Evolutionary conservation across 2,888 invertebrate species (phyloP).

Genomic region (Linnaemya vulpina): DNA sequence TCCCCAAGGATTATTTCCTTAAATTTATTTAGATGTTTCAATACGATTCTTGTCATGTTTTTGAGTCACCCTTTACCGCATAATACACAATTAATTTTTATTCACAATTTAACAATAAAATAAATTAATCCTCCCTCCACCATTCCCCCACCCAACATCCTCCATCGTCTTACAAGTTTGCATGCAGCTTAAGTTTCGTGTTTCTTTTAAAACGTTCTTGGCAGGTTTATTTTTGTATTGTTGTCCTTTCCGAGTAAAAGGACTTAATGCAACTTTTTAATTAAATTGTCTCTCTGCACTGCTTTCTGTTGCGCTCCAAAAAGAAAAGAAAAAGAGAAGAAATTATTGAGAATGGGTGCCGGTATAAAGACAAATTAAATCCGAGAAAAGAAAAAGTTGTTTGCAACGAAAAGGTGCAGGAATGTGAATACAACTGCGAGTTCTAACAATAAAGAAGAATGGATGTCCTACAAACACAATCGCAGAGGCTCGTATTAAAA

Average conservation of each 20-base stretch:
- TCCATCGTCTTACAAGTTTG: neutral
- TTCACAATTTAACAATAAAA: slow-evolving; percentile 21
- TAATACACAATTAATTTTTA: slow-evolving; percentile 12
- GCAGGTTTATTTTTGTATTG: slow-evolving; percentile 32
- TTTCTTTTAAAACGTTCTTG: slow-evolving; percentile 16
- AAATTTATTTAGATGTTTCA: neutral
- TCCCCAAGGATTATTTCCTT: too few relatives aligned
- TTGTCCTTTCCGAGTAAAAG: slow-evolving; percentile 38
- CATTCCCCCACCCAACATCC: neutral
- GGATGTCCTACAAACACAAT: neutral
- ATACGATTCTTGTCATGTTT: neutral
- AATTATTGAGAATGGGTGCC: neutral
- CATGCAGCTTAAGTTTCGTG: neutral
- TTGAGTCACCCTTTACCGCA: neutral
- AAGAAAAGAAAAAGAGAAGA: too few relatives aligned
- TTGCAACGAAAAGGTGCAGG: slow-evolving; percentile 9
- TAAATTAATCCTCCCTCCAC: neutral
- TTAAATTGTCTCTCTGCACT: slow-evolving; percentile 59
- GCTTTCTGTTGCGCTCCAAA: slow-evolving; percentile 40
- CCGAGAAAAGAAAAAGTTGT: neutral
- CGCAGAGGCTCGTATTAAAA: neutral
- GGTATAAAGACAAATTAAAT: neutral
- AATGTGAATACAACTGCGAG: neutral
- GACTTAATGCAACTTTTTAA: slow-evolving; percentile 61
- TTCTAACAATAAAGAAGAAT: neutral